Percentiles rank a stretch among this genome's conserved stretches.
Conservation (phyloP, 2,797 vertebrate genomes). For the Lepilemur septentrionalis region DNA sequence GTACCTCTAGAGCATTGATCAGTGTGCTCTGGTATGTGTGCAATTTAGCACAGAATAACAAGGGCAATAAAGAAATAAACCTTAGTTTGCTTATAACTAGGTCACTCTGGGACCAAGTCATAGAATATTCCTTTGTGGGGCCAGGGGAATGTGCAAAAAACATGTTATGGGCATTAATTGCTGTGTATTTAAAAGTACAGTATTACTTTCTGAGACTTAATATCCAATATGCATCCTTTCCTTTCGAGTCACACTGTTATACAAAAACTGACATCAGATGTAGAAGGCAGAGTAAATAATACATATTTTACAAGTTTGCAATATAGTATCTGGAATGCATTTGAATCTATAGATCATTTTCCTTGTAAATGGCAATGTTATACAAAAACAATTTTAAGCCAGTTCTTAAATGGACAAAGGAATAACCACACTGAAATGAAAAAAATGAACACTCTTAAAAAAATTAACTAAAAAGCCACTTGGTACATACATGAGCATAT, state of each 20-base stretch:
- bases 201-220: not conserved
- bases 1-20: not conserved
- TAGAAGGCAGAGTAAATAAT: not conserved
- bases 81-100: not conserved
- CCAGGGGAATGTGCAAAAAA: not conserved
- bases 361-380: constrained; percentile 60
- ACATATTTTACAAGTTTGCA: not conserved
- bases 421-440: constrained; percentile 55
- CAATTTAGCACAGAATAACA: constrained; percentile 1
- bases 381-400: constrained; percentile 69
- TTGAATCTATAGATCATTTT: constrained; percentile 79
- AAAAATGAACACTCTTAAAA: constrained; percentile 30
- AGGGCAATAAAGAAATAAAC: constrained; percentile 20
- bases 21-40: not conserved
- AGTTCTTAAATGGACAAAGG: constrained; percentile 70
- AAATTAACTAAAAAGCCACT: constrained; percentile 54
- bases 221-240: not conserved
- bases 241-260: not conserved
- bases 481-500: constrained; percentile 59
- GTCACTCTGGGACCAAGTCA: not conserved
- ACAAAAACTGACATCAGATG: not conserved
- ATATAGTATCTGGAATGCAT: constrained; percentile 74
- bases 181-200: constrained; percentile 13
- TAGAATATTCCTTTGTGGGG: not conserved
- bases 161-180: not conserved